phyloP scores from a whole-genome alignment of 2,888 invertebrate species.

The Cynaeus angustus region DNA sequence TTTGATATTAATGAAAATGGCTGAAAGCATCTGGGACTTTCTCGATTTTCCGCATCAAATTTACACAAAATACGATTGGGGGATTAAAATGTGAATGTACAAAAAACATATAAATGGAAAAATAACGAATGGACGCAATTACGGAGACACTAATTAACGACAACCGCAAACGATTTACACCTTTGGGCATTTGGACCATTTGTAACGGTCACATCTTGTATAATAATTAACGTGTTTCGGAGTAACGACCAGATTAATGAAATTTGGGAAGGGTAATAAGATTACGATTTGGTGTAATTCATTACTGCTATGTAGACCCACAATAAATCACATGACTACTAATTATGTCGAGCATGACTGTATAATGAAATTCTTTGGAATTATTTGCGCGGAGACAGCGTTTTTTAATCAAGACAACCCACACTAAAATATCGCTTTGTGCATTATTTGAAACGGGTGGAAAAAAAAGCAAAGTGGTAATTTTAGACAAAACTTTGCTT shows the following conservation, averaged over 20 bases:
- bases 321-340: constrained; percentile 26
- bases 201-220: constrained; percentile 16
- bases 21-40: constrained; percentile 15
- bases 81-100: neutral
- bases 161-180: constrained; percentile 34
- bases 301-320: constrained; percentile 13
- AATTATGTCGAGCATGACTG: constrained; percentile 9
- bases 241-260: constrained; percentile 31
- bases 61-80: neutral
- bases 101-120: constrained; percentile 4
- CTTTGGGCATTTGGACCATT: constrained; percentile 22
- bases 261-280: constrained; percentile 37
- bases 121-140: constrained; percentile 22
- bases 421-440: too few relatives aligned
- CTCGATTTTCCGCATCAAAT: neutral
- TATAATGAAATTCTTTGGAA: constrained; percentile 23
- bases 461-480: too few relatives aligned
- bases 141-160: constrained; percentile 24
- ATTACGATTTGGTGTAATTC: constrained; percentile 31
- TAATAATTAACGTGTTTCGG: constrained; percentile 19
- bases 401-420: too few relatives aligned
- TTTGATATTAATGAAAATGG: constrained; percentile 27
- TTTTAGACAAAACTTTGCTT: too few relatives aligned
- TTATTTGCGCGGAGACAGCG: neutral
- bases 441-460: too few relatives aligned